A percentile compares a stretch with the other conserved stretches of the same genome.
phyloP scores from a whole-genome alignment of 2,888 invertebrate species.

The Acleris literana region DNA sequence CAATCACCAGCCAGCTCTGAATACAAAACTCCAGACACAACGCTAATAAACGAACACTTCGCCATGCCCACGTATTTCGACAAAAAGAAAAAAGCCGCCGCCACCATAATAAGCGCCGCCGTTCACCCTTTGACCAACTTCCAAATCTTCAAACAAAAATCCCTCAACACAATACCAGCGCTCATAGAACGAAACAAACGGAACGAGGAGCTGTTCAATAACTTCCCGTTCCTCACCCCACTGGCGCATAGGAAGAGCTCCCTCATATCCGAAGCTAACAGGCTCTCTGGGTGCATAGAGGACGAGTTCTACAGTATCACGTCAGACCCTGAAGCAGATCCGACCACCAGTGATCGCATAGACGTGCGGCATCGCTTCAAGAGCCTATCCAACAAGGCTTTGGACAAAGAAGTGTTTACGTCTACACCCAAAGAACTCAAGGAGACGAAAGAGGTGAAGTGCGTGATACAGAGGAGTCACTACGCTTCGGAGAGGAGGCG shows the following conservation, averaged over 20 bases:
- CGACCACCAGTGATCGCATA: constrained; percentile 51
- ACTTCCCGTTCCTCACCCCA: constrained; percentile 84
- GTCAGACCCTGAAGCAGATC: constrained; percentile 61
- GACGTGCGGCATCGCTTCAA: constrained; percentile 64
- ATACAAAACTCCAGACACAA: constrained; percentile 65
- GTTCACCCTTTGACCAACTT: constrained; percentile 74
- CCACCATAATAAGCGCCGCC: constrained; percentile 58
- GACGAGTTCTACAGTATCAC: constrained; percentile 77
- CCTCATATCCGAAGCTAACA: constrained; percentile 59
- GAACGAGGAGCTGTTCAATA: constrained; percentile 79
- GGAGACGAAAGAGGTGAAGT: constrained; percentile 20
- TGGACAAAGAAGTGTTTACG: constrained; percentile 52
- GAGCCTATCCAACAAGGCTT: constrained; percentile 59
- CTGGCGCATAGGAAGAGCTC: constrained; percentile 80
- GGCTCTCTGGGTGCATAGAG: constrained; percentile 73
- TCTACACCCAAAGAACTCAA: constrained; percentile 61
- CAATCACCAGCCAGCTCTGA: constrained; percentile 56
- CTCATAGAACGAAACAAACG: constrained; percentile 60
- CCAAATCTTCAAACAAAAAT: constrained; percentile 77
- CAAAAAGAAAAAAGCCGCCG: constrained; percentile 63
- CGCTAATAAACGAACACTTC: constrained; percentile 58
- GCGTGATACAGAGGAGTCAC: constrained; percentile 35
- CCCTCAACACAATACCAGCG: constrained; percentile 75
- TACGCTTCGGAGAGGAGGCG: constrained; percentile 40
- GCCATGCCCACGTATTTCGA: constrained; percentile 80